Evolutionary conservation across 2,797 vertebrate species (phyloP).

Genomic region (Falco rusticolus): DNA sequence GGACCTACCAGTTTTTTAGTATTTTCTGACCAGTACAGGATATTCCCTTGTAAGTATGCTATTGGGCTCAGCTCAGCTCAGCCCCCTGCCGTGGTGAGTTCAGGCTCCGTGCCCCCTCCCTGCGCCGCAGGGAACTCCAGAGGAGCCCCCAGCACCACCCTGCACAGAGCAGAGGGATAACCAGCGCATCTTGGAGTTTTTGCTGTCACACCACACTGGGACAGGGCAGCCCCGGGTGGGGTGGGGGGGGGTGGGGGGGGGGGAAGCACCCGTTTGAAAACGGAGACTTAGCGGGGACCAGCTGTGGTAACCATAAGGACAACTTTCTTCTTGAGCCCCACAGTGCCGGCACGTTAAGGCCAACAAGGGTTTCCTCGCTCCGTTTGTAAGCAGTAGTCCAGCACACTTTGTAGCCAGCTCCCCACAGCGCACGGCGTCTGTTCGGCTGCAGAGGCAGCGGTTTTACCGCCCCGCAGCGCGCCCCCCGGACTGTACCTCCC

Average conservation of each 20-base stretch:
- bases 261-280: not conserved
- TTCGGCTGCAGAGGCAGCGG: not conserved
- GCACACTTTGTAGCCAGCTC: not conserved
- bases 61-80: not conserved
- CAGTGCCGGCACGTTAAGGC: accelerated
- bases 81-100: not conserved
- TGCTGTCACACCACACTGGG: not conserved
- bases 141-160: not conserved
- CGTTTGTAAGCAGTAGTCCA: not conserved
- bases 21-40: not conserved
- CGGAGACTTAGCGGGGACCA: accelerated
- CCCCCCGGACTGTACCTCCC: accelerated
- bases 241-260: no score
- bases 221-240: accelerated
- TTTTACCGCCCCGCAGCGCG: not conserved
- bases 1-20: not conserved
- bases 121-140: no score
- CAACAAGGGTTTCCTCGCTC: not conserved
- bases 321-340: not conserved
- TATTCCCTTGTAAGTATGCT: not conserved
- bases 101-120: not conserved
- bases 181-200: not conserved
- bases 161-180: not conserved
- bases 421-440: not conserved
- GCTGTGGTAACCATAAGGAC: not conserved